These are phyloP conservation scores for Pachycephala philippinensis DNA, from an alignment of 2,113 vertebrate species.

Conservation along the genomic window DNA sequence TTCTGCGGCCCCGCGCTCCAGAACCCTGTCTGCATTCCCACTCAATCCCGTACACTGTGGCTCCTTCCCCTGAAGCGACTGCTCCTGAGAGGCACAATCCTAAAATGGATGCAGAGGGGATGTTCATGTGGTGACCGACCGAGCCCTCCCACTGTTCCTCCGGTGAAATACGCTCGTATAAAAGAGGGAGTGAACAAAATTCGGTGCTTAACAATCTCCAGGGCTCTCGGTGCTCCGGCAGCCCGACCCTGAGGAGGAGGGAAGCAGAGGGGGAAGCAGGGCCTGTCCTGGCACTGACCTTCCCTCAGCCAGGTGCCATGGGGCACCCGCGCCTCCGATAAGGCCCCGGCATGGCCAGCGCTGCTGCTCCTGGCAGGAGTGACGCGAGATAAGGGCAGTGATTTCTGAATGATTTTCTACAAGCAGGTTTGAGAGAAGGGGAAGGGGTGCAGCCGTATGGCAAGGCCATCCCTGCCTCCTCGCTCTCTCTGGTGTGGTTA, in stretches of 20 bases:
- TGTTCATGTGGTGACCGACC: background rate
- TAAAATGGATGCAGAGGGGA: conserved; percentile 35
- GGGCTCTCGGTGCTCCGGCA: background rate
- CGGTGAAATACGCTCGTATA: background rate
- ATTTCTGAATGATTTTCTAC: background rate
- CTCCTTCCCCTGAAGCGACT: background rate
- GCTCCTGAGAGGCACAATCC: background rate
- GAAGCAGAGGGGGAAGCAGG: conserved; percentile 51
- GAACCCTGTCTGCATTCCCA: background rate
- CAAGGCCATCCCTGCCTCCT: background rate
- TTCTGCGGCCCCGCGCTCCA: background rate
- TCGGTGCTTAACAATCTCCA: conserved; percentile 33
- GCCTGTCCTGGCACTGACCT: conserved; percentile 51
- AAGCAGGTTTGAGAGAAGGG: background rate
- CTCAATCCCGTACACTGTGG: background rate
- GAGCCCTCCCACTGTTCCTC: background rate
- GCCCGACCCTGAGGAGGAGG: background rate
- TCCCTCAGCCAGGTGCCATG: conserved; percentile 29
- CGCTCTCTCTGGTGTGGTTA: fast-evolving
- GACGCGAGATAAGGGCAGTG: background rate
- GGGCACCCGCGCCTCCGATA: background rate
- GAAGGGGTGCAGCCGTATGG: background rate
- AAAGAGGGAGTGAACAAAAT: conserved; percentile 59
- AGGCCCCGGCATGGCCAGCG: fast-evolving
- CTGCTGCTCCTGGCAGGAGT: background rate